phyloP scores from a whole-genome alignment of 2,797 vertebrate species.

The Gambelia wislizenii region DNA sequence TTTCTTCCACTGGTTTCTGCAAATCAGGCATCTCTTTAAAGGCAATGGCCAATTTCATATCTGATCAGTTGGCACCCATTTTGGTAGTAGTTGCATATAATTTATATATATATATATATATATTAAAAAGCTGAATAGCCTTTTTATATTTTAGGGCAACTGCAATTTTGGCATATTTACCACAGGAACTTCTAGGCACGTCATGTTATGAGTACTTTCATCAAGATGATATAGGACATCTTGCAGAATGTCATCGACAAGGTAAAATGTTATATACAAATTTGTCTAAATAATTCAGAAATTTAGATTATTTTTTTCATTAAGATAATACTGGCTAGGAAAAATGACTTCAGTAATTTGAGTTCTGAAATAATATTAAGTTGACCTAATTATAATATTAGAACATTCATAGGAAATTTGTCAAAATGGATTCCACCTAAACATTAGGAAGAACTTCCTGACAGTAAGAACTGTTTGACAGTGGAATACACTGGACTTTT shows the following conservation, averaged over 20 bases:
- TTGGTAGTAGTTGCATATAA: not conserved
- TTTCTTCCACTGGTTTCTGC: not conserved
- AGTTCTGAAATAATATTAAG: not conserved
- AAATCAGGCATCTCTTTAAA: not conserved
- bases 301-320: not conserved
- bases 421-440: too few relatives aligned
- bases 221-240: conserved; percentile 96
- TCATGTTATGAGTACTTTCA: conserved; percentile 99
- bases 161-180: conserved; percentile 96
- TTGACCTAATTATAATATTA: not conserved
- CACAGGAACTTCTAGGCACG: conserved; percentile 97
- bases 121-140: not conserved
- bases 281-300: not conserved
- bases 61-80: not conserved
- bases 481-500: too few relatives aligned
- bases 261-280: conserved; percentile 77
- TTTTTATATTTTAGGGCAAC: conserved; percentile 86
- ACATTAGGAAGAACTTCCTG: too few relatives aligned
- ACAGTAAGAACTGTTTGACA: too few relatives aligned
- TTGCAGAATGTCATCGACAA: conserved; percentile 97
- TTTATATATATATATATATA: not conserved
- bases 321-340: not conserved
- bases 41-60: not conserved
- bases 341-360: not conserved
- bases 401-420: not conserved